phyloP scores from a whole-genome alignment of 2,113 vertebrate genomes.

The Phasianus colchicus region DNA sequence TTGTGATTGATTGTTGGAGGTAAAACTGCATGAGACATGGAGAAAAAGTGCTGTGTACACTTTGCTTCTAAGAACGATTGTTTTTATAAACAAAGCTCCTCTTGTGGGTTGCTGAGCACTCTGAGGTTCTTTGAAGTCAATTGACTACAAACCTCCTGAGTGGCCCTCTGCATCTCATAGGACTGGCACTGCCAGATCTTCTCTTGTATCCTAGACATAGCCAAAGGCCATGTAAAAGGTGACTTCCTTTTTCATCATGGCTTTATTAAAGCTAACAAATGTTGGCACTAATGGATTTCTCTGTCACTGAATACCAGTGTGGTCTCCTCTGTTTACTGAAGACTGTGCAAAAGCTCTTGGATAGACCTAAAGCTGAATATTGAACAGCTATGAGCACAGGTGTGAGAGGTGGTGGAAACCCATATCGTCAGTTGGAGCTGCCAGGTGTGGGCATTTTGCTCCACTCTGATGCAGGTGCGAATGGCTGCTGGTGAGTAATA shows the following conservation, averaged over 20 bases:
- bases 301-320: not conserved
- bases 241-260: not conserved
- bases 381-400: not conserved
- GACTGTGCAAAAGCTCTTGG: not conserved
- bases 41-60: not conserved
- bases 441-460: not conserved
- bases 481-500: not conserved
- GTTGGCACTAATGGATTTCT: not conserved
- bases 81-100: conserved; percentile 24
- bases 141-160: not conserved
- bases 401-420: not conserved
- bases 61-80: conserved; percentile 22
- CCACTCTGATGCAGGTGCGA: not conserved
- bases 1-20: conserved; percentile 28
- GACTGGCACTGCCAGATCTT: not conserved
- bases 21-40: conserved; percentile 18
- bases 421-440: not conserved
- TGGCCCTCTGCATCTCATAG: not conserved
- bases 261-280: not conserved
- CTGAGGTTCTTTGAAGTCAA: conserved; percentile 3
- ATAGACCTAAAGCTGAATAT: not conserved
- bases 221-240: not conserved
- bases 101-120: conserved; percentile 2
- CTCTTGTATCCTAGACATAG: not conserved
- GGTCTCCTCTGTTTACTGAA: not conserved